Conservation (phyloP, 2,113 vertebrate genomes). For the Stomatorhinus ivindoensis region DNA sequence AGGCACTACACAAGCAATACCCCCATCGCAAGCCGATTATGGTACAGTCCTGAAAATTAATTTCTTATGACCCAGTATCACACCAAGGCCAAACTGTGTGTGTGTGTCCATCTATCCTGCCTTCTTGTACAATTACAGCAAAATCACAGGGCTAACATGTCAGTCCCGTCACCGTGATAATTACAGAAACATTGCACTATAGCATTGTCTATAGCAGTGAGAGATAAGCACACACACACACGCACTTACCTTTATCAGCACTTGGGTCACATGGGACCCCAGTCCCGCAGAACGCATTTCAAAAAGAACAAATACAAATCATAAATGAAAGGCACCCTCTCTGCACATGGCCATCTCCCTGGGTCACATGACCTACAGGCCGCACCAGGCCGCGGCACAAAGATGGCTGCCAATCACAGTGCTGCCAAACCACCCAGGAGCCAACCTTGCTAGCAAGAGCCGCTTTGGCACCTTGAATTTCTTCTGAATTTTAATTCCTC, state of each 20-base stretch:
- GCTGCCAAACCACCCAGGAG: background rate
- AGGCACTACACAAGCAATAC: background rate
- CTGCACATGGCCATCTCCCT: background rate
- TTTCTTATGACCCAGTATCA: background rate
- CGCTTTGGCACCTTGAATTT: background rate
- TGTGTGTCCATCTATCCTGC: background rate
- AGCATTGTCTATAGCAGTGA: background rate
- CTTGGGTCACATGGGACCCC: slow-evolving; percentile 56
- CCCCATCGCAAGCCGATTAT: background rate
- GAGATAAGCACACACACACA: background rate
- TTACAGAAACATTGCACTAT: background rate
- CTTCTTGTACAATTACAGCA: background rate
- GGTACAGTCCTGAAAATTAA: background rate
- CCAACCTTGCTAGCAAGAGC: background rate
- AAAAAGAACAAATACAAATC: slow-evolving; percentile 54
- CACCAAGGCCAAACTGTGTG: background rate
- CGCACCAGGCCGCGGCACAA: background rate
- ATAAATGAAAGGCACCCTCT: background rate
- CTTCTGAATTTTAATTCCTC: background rate
- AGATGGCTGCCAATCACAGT: background rate
- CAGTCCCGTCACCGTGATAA: background rate
- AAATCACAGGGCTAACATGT: background rate
- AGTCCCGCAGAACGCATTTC: slow-evolving; percentile 56
- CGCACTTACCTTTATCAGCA: slow-evolving; percentile 59
- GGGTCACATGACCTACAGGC: background rate